phyloP scores from a whole-genome alignment of 1,140 invertebrate genomes.

The Lutraria rhynchaena region DNA sequence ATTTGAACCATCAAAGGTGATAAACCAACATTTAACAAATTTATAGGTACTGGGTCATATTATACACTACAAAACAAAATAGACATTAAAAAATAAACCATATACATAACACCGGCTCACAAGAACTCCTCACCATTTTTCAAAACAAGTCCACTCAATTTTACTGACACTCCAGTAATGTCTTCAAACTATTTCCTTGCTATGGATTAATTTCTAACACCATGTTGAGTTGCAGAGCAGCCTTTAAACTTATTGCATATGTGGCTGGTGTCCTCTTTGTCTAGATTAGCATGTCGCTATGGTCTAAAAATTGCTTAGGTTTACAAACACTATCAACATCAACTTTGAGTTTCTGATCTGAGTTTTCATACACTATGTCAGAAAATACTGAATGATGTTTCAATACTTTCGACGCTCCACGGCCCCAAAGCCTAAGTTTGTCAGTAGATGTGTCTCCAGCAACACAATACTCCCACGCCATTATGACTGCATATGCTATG shows the following conservation, averaged over 20 bases:
- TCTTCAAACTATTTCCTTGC: conserved; percentile 41
- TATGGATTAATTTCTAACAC: conserved; percentile 15
- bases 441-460: conserved; percentile 15
- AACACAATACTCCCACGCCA: conserved; percentile 35
- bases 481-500: conserved; percentile 46
- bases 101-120: too few relatives aligned
- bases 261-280: conserved; percentile 15
- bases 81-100: too few relatives aligned
- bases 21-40: too few relatives aligned
- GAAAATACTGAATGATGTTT: too few relatives aligned
- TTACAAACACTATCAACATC: too few relatives aligned
- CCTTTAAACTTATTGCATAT: conserved; percentile 35
- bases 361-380: too few relatives aligned
- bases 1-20: too few relatives aligned
- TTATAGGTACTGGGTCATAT: too few relatives aligned
- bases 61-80: too few relatives aligned
- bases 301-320: too few relatives aligned
- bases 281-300: conserved; percentile 9
- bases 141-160: conserved; percentile 12
- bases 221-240: conserved; percentile 2
- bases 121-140: not conserved
- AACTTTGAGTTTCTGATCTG: too few relatives aligned
- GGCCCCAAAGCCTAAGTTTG: not conserved
- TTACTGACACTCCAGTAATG: not conserved
- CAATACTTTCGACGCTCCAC: not conserved